Evolutionary conservation across 2,113 vertebrate genomes (phyloP), one percentile per base, ranked within the genome.

Genomic region (Leucopternis melanops): DNA sequence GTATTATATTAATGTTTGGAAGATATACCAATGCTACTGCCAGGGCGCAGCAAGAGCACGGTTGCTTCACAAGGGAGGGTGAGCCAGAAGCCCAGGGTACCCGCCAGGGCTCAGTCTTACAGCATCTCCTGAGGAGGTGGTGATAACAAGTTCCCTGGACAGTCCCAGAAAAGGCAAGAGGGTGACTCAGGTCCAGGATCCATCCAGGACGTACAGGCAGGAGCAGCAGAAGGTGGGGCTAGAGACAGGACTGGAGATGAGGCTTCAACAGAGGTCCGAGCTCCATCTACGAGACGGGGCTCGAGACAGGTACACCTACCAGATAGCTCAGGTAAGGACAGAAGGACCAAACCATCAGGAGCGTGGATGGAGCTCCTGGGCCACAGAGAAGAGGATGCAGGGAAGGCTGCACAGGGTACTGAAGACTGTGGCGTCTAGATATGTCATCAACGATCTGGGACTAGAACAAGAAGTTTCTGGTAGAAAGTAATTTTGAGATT

Each of bases 101-200:
- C 16, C n/a, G 23, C 6, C 40, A 52, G 25, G 16, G 11, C 58
- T 49, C 18, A 17, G 73, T 26, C 59, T 67, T 38, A 16, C 14
- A 63, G 55, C 5, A 22, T 4, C 74, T 82, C n/a, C 82, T 38
- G 36, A 45, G 38, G 45, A 26, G 44, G 19, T 42, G 38, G 42
- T 54, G 47, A 13, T 26, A 5, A 23, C 0, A 3, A 65, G 13
- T 16, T 58, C 11, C 52, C 44, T 0, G 2, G 52, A 5, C 11
- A 7, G 59, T 17, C 59, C 45, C 65, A 58, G 59, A 3, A 54
- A 34, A 54, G 32, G 22, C 32, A 50, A 7, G 22, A 59, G 9
- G 16, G 9, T 23, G 8, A 16, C 34, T 81, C 29, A 25, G 58
- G n/a, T 49, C 32, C 17, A 17, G 55, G 26, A 49, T 47, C 52